phyloP scores from a whole-genome alignment of 2,113 vertebrate genomes.

The Scytalopus superciliaris region DNA sequence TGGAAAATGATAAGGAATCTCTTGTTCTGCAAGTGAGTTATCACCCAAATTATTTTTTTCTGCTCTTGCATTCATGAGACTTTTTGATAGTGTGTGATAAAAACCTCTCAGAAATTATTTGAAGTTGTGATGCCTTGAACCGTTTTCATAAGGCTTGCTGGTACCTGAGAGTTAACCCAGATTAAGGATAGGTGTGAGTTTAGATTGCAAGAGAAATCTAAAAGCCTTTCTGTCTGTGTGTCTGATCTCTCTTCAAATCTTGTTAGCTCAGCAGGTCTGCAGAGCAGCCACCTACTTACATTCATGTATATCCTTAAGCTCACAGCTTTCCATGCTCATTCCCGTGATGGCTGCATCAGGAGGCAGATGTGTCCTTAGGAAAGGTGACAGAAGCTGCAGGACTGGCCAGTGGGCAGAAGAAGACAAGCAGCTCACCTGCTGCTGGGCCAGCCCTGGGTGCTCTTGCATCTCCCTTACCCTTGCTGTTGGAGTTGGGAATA shows the following conservation, averaged over 20 bases:
- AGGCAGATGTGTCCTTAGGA: background rate
- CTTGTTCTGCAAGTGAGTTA: conserved; percentile 92
- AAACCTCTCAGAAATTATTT: background rate
- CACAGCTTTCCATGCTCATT: background rate
- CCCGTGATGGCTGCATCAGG: background rate
- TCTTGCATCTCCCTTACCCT: background rate
- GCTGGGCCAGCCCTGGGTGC: background rate
- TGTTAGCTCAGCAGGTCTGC: background rate
- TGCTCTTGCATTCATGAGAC: background rate
- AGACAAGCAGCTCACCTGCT: background rate
- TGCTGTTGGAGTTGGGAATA: background rate
- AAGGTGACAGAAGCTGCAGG: background rate
- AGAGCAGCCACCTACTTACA: background rate
- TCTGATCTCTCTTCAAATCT: background rate
- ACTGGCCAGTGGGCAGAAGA: accelerated
- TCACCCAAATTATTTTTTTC: background rate
- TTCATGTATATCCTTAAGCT: background rate
- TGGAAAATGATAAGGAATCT: conserved; percentile 97
- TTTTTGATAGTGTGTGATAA: background rate
- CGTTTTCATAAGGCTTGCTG: background rate
- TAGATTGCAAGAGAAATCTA: background rate
- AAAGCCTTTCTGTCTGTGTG: background rate
- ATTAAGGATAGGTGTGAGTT: background rate
- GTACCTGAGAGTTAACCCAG: background rate
- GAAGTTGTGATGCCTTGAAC: background rate